Evolutionary conservation across 2,888 invertebrate species (phyloP).

Genomic region (Drosophila mulleri): DNA sequence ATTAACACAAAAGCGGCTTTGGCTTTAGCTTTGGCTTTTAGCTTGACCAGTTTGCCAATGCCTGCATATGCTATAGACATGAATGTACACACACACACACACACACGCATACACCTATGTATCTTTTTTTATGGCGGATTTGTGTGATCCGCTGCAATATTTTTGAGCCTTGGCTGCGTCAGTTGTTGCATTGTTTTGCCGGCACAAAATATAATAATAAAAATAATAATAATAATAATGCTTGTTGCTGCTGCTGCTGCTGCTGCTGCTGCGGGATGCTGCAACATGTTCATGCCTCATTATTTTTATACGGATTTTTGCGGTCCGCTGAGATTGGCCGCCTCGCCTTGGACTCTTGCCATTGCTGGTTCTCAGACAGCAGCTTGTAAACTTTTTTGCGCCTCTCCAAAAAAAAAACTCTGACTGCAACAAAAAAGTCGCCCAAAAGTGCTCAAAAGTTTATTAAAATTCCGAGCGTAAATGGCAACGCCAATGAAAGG

Average conservation of each 20-base stretch:
- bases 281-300: slow-evolving; percentile 81
- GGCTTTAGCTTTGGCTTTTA: slow-evolving; percentile 41
- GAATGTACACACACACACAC: slow-evolving; percentile 1
- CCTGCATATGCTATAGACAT: slow-evolving; percentile 21
- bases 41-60: slow-evolving; percentile 59
- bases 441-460: slow-evolving; percentile 65
- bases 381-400: slow-evolving; percentile 38
- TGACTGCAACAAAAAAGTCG: slow-evolving; percentile 30
- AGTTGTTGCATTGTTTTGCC: slow-evolving; percentile 73
- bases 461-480: slow-evolving; percentile 73
- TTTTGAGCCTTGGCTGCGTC: slow-evolving; percentile 62
- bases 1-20: slow-evolving; percentile 80
- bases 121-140: slow-evolving; percentile 81
- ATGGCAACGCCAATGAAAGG: slow-evolving; percentile 39
- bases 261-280: slow-evolving; percentile 51
- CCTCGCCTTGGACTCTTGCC: slow-evolving; percentile 57
- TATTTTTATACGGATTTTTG: slow-evolving; percentile 81
- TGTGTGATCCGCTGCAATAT: slow-evolving; percentile 83
- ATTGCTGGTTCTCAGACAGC: slow-evolving; percentile 59
- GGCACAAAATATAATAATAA: slow-evolving; percentile 66
- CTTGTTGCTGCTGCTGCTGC: slow-evolving; percentile 30
- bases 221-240: slow-evolving; percentile 68
- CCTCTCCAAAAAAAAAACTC: slow-evolving; percentile 2
- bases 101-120: slow-evolving; percentile 15
- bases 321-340: slow-evolving; percentile 74